Conservation (phyloP, 2,113 vertebrate species). For the Microcebus ravelobensis region DNA sequence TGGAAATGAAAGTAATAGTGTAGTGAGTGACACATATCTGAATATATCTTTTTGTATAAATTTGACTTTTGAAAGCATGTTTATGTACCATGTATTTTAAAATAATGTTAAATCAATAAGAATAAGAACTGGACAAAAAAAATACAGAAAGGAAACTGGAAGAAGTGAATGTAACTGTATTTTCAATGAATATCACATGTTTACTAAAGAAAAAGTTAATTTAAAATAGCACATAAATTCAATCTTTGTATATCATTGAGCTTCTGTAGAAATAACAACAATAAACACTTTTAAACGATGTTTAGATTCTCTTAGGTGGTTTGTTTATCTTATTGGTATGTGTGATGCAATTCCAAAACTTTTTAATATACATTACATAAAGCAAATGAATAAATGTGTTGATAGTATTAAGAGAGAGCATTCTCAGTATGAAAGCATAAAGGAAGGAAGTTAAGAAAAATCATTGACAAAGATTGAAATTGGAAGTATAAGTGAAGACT, state of each 20-base stretch:
- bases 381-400: too few relatives aligned
- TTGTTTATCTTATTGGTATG: background rate
- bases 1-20: too few relatives aligned
- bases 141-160: background rate
- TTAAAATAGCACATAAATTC: background rate
- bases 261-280: background rate
- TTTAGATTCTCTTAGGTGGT: background rate
- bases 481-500: too few relatives aligned
- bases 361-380: too few relatives aligned
- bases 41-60: background rate
- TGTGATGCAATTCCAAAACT: too few relatives aligned
- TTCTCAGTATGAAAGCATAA: too few relatives aligned
- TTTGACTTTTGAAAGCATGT: background rate
- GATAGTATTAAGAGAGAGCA: too few relatives aligned
- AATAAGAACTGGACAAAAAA: background rate
- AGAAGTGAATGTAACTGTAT: background rate
- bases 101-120: background rate
- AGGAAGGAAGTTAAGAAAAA: too few relatives aligned
- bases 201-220: background rate
- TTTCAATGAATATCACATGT: background rate
- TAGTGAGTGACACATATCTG: too few relatives aligned
- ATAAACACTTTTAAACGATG: background rate
- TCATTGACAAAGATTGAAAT: too few relatives aligned
- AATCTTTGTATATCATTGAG: background rate
- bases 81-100: background rate